Base-by-base conservation (phyloP, 1,140 invertebrate species). In the Acromyrmex heyeri region DNA sequence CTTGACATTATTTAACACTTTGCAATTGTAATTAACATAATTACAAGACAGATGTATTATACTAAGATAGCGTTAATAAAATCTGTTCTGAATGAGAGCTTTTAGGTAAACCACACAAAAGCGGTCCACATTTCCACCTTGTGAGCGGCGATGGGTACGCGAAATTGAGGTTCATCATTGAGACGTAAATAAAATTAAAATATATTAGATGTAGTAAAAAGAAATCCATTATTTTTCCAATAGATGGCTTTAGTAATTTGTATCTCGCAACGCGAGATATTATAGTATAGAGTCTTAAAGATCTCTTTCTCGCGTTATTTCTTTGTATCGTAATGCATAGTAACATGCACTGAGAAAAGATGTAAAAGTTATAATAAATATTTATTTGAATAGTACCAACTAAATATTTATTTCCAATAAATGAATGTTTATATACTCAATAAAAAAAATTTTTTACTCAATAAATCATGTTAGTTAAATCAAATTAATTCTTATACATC, bases 91-190 rank as follows among this genome's bases (percentile, higher is more conserved):
- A 70, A 75, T 55, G 64, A 57, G 48, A 57, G 18, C 34, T 16
- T 82, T 73, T 65, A 24, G 8, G n/a, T 57, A 44, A 55, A 50
- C 64, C 34, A 44, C 10, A 59, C 34, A 59, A 82, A 82, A 72
- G 67, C 53, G 12, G 4, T 72, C 50, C 16, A 38, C 21, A 21
- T 81, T 7, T 44, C 38, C 27, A 30, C 44, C 62, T 27, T 59
- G 38, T 38, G 61, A 53, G 12, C 14, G 44, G 14, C 34, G 34
- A 57, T 48, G 55, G 18, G n/a, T 27, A 21, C 24, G 16, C 75
- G 57, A 48, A 27, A 76, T 14, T 24, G 21, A n/a, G 5, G 6
- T 62, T 21, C n/a, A 24, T 18, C 1, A 6, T 38, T 18, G 4
- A 70, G 48, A 7, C n/a, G 5, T 24, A 24, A 24, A 24, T 24